A percentile compares a stretch with the other conserved stretches of the same genome.
Evolutionary conservation across 2,113 vertebrate genomes (phyloP).

Genomic region (Morone saxatilis): DNA sequence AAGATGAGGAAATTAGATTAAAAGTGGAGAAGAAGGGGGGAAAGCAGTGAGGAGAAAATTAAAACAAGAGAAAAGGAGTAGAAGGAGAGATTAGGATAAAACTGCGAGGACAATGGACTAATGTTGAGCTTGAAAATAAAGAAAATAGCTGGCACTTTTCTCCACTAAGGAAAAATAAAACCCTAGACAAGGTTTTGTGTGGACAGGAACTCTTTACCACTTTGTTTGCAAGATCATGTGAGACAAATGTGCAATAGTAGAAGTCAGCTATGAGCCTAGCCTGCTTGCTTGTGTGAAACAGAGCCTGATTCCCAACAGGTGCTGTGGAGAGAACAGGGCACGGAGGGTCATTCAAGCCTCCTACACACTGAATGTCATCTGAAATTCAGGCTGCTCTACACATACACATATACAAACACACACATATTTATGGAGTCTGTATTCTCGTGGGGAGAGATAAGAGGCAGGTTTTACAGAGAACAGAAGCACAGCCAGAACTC

Average conservation of each 20-base stretch:
- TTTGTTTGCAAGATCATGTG: conserved; percentile 48
- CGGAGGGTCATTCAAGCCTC: conserved; percentile 73
- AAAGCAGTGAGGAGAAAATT: conserved; percentile 24
- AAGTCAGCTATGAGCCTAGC: conserved; percentile 50
- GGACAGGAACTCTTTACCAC: conserved; percentile 39
- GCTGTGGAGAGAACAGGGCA: conserved; percentile 65
- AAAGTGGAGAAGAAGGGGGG: conserved; percentile 28
- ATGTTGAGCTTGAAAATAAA: conserved; percentile 10
- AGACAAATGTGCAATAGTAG: conserved; percentile 55
- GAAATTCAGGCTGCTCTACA: conserved; percentile 56
- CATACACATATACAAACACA: conserved; percentile 33
- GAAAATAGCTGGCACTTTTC: conserved; percentile 26
- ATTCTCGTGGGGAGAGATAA: conserved; percentile 50
- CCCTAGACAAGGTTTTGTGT: conserved; percentile 45
- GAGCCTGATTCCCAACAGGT: conserved; percentile 79
- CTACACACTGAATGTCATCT: conserved; percentile 77
- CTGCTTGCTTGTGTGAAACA: conserved; percentile 46
- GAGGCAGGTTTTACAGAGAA: conserved; percentile 50
- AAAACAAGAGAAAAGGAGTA: background rate
- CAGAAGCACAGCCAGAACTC: conserved; percentile 44
- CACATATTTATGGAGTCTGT: conserved; percentile 60
- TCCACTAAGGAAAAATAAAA: conserved; percentile 10
- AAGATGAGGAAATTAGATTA: conserved; percentile 27
- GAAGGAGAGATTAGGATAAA: conserved; percentile 8
- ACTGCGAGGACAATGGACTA: conserved; percentile 1